phyloP scores from a whole-genome alignment of 1,140 invertebrate species.

The Zeugodacus cucurbitae region DNA sequence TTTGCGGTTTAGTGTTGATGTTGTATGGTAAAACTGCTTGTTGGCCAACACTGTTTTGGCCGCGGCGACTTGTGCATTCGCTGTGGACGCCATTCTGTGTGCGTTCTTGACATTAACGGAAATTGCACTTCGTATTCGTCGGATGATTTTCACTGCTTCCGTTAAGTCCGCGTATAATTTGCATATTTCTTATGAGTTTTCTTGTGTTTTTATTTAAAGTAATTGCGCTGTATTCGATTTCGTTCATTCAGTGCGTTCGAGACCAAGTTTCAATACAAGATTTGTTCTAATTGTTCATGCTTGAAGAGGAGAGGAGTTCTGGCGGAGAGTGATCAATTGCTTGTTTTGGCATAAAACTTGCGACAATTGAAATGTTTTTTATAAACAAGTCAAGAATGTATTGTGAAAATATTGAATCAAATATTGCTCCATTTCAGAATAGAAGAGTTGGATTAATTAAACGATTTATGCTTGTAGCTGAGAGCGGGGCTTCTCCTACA shows the following conservation, averaged over 20 bases:
- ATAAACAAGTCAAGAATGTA: no score
- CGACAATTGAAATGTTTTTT: no score
- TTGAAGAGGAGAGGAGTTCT: no score
- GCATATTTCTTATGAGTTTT: background rate
- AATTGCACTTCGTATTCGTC: background rate
- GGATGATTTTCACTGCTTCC: background rate
- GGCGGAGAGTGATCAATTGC: no score
- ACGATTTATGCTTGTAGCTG: no score
- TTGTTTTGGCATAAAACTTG: no score
- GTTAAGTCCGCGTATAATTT: background rate
- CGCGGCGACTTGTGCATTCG: background rate
- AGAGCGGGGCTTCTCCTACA: no score
- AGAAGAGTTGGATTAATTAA: no score
- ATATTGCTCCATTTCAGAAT: no score
- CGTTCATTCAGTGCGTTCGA: background rate
- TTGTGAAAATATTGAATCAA: no score
- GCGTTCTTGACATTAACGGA: background rate
- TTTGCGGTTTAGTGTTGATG: background rate
- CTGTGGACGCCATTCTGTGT: background rate
- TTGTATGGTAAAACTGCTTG: background rate
- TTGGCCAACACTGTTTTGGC: background rate
- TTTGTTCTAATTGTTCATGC: background rate
- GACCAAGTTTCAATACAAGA: background rate
- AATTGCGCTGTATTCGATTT: constrained; percentile 35
- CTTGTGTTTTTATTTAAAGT: constrained; percentile 21